Evolutionary conservation across 2,113 vertebrate genomes (phyloP), one percentile per base, ranked within the genome.

Genomic region (Erythrolamprus reginae): DNA sequence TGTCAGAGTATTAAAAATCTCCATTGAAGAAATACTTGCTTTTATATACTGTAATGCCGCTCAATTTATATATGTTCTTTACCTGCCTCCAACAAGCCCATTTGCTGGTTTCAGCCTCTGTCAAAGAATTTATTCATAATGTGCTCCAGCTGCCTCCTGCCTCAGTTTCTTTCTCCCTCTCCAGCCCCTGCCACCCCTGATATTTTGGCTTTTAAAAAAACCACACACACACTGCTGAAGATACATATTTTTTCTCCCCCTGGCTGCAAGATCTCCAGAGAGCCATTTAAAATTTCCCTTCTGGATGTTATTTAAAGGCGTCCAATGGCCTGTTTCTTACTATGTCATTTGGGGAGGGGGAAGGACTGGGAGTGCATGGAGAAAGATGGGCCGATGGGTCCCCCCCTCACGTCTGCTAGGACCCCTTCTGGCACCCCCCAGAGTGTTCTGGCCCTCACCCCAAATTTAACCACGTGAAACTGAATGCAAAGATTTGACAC

Each of bases 401-500:
- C 55, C 26, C 17, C 82, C 28, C 33, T 84, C 47, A 5, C 58
- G 0, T 2, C 21, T 23, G 1, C n/a, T 89, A 48, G 0, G 0
- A 65, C 65, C 56, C 26, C 6, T 70, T 38, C 87, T n/a, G 4
- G 10, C 6, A 38, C 38, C 56, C 82, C 26, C 0, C 9, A 45
- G 51, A 26, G 3, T 84, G 56, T 65, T 52, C 87, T 84, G 87
- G 84, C 65, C 82, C 58, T 53, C 50, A 17, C 24, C 13, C 33
- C 3, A 21, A 38, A 52, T 23, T 58, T 24, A 24, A 38, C 0
- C 21, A 2, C 12, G 13, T 28, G 13, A 50, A 55, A 45, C 3
- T 1, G 8, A 82, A 26, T 9, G 6, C 4, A 19, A 82, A 65
- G 45, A 17, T 38, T 28, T 0, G n/a, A 82, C 1, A 23, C 10